Percentiles rank a stretch among this genome's conserved stretches.
Conservation (phyloP, 2,888 invertebrate species). For the Plebejus melissa region DNA sequence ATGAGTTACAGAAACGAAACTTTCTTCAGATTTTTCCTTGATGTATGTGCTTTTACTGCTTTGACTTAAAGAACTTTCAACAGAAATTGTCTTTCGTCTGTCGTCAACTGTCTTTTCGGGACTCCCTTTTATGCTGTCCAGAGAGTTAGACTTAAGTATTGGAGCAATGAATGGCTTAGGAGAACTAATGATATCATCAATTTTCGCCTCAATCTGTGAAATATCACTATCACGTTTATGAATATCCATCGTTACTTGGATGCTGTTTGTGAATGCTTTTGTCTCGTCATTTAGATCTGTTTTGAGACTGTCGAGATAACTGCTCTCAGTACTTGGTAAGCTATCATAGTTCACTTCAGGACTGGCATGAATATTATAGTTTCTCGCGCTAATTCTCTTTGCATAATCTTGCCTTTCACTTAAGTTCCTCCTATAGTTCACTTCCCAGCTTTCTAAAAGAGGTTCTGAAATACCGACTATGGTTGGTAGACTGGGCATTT, state of each 20-base stretch:
- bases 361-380: slow-evolving; percentile 58
- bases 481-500: slow-evolving; percentile 74
- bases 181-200: slow-evolving; percentile 75
- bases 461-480: slow-evolving; percentile 75
- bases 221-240: slow-evolving; percentile 72
- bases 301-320: slow-evolving; percentile 71
- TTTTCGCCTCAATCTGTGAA: slow-evolving; percentile 76
- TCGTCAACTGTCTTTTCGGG: slow-evolving; percentile 70
- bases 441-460: slow-evolving; percentile 73
- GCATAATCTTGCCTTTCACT: slow-evolving; percentile 63
- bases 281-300: slow-evolving; percentile 61
- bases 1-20: slow-evolving; percentile 78
- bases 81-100: slow-evolving; percentile 71
- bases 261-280: slow-evolving; percentile 65
- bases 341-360: slow-evolving; percentile 67
- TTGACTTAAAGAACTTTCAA: slow-evolving; percentile 65
- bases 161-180: slow-evolving; percentile 72
- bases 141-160: slow-evolving; percentile 75
- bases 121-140: slow-evolving; percentile 80
- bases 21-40: slow-evolving; percentile 59
- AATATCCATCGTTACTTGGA: slow-evolving; percentile 60
- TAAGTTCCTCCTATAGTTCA: slow-evolving; percentile 69
- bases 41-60: slow-evolving; percentile 45
- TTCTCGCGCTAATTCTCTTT: slow-evolving; percentile 65
- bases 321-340: slow-evolving; percentile 70